Evolutionary conservation across 2,797 vertebrate species (phyloP), one percentile per base, ranked within the genome.

Genomic region (Oreonectes daqikongensis): DNA sequence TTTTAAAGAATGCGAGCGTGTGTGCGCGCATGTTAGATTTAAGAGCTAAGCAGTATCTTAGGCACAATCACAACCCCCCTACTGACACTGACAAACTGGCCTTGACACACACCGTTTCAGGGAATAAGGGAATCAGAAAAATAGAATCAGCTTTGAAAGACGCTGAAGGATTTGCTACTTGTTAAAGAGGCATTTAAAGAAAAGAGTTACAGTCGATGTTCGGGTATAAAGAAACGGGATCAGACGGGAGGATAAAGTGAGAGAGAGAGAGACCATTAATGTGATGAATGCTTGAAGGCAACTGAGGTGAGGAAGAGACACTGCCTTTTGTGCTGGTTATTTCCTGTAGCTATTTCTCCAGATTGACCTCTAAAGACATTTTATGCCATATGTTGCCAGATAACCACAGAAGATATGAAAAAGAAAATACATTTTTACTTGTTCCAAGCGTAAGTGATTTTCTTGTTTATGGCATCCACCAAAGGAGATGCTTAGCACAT

Each of bases 311-410:
- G n/a, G 60, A 52, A 15, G 74, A 77, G 15, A 50, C 55, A 50
- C 17, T 75, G 55, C 71, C 35, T 59, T 9, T 76, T 77, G 81
- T 40, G 9, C 12, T 10, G 46, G 84, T 90, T 88, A 89, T 91
- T 92, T 90, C 82, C 82, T 61, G 84, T 82, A 82, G 86, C 88
- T 89, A 87, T 92, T 90, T 88, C 86, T 85, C 12, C 40, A 42
- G 10, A 12, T 14, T 90, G 89, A 92, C 90, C 89, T 92, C n/a
- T 92, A 75, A 17, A 42, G 17, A 64, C 11, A 26, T 74, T 69
- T 46, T 48, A 63, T 10, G 20, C 14, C 4, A 46, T 46, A 46
- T 5, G 14, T 46, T 1, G 44, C 44, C 15, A 46, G 15, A 46
- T 17, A 5, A 6, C 12, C 12, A 2, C 10, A 14, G 11, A 42